Evolutionary conservation across 1,140 invertebrate species (phyloP), one percentile per base, ranked within the genome.

Genomic region (Bombus sylvicola): DNA sequence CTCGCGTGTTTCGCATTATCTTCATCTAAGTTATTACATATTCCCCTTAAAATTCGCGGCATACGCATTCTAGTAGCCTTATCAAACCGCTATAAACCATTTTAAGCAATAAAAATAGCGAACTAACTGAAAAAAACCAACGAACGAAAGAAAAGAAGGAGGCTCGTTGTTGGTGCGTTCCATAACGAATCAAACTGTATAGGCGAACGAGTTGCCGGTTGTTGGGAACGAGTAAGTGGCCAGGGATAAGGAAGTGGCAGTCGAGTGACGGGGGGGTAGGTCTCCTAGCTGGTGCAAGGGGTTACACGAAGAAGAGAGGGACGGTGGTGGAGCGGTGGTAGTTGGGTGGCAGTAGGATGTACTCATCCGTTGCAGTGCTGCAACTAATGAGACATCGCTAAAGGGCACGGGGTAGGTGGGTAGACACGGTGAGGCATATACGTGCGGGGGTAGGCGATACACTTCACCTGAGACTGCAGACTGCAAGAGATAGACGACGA

Each of bases 331-430:
- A 62, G 71, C 31, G 84, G 82, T 81, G 53, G 88, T 88, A 79
- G 86, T 87, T 78, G 88, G 89, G 83, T 72, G 86, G 89, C 82
- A 88, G 90, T 91, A 93, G 91, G 91, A 92, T 93, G 94, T 92
- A 94, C 94, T 95, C 94, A 93, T 94, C 92, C 92, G 91, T 81
- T 94, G 94, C 94, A 94, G 94, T 92, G 90, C 94, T 95, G 94
- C 94, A 95, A 95, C 95, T 95, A 95, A 95, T 95, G 94, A 95
- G 95, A 95, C 95, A 95, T 95, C 90, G 95, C 95, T 95, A 95
- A 95, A 95, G 95, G 95, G 94, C 94, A 95, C 92, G 88, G 91
- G 88, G 86, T 92, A 86, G 91, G 91, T 92, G 90, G 90, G 87
- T 92, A 93, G 92, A 88, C 90, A 92, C 83, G 88, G 89, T 43